Evolutionary conservation across 2,888 invertebrate genomes (phyloP).

Genomic region (Horisme vitalbata): DNA sequence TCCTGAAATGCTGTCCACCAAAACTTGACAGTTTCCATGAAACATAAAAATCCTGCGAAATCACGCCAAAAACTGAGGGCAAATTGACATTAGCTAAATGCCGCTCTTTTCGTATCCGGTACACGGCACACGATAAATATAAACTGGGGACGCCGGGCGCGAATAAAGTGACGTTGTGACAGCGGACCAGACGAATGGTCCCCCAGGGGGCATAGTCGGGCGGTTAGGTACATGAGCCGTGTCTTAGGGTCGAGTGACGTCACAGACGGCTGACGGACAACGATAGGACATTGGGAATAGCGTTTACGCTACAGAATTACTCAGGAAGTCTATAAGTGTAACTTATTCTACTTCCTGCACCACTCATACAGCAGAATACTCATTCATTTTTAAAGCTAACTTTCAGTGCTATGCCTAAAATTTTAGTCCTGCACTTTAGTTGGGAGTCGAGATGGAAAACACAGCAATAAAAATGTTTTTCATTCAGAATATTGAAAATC

Average conservation of each 20-base stretch:
- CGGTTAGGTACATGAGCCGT: slow-evolving; percentile 51
- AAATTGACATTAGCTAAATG: slow-evolving; percentile 29
- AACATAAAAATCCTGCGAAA: background rate
- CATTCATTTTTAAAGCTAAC: too few relatives aligned
- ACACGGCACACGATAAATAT: slow-evolving; percentile 37
- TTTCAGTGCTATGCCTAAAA: too few relatives aligned
- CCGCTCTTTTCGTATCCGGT: slow-evolving; percentile 16
- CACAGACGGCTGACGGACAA: slow-evolving; percentile 31
- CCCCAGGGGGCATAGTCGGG: slow-evolving; percentile 37
- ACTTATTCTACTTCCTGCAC: too few relatives aligned
- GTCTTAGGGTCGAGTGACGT: slow-evolving; percentile 37
- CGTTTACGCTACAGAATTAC: background rate
- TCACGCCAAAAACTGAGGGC: background rate
- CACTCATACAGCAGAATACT: too few relatives aligned
- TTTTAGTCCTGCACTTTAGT: too few relatives aligned
- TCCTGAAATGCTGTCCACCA: background rate
- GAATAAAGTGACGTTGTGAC: slow-evolving; percentile 50
- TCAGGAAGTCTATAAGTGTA: background rate
- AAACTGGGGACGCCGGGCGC: slow-evolving; percentile 29
- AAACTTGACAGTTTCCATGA: background rate
- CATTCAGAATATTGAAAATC: too few relatives aligned
- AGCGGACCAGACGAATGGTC: slow-evolving; percentile 46
- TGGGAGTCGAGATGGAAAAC: background rate
- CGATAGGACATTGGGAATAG: slow-evolving; percentile 14
- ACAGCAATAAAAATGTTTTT: too few relatives aligned